Evolutionary conservation across 2,888 invertebrate species (phyloP), one percentile per base, ranked within the genome.

Genomic region (Synanthedon tipuliformis): DNA sequence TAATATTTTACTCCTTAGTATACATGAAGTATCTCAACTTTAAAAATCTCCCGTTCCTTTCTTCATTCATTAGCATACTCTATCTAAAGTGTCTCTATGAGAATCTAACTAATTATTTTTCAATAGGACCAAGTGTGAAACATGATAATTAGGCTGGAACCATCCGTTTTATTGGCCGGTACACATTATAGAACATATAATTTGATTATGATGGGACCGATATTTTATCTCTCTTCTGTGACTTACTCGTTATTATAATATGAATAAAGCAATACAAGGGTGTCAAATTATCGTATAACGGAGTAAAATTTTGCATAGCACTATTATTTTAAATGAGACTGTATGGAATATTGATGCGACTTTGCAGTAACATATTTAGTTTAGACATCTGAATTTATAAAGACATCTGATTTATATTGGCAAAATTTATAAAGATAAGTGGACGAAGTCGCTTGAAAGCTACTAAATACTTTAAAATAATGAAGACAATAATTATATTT

Each of bases 71-170:
- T 66, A 65, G 63, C 66, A 65, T 66, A 52, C 51, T 51, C 41
- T 41, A 52, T 52, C 55, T 55, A 55, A 57, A 60, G 53, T 57
- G 54, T 55, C 54, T 57, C 69, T 76, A 76, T 85, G 85, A 83
- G 85, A 84, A 85, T 70, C 69, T 67, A 59, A 51, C 73, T 83
- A 83, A 84, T 85, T 85, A 85, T 76, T 62, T 58, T 59, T 45
- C 57, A 53, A 34, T 34, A 65, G 61, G 59, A 61, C 59, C 61
- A 58, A 73, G 82, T 84, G 84, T 83, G 81, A 82, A 83, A 83
- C 66, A 68, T 62, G 75, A 76, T 85, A 78, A 82, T 83, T 73
- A 74, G 71, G 62, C 67, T 69, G 59, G 71, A 68, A 68, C 58
- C 11, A 50, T n/a, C 16, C 12, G 27, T 34, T 50, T 18, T 49